These are phyloP conservation scores for rat (Rattus norvegicus) DNA, from an alignment of 2,113 vertebrate genomes.

Conservation along the genomic window GRCr8 NC_086019.1:174899501-174900000, in stretches of 20 bases:
- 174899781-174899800: background rate
- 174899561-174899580: background rate
- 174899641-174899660: background rate
- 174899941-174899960: background rate
- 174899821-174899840: background rate
- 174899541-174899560: background rate
- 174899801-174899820: background rate
- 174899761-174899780: background rate
- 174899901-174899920: background rate
- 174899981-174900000: background rate
- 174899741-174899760: rapidly evolving
- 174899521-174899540: no score
- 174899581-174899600: background rate
- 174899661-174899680: background rate
- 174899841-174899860: background rate
- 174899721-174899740: background rate
- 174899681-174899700: background rate
- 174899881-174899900: background rate
- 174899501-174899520: background rate
- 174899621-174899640: background rate
- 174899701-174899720: background rate
- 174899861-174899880: background rate
- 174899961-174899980: background rate
- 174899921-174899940: background rate
- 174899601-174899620: background rate